Base-by-base conservation (phyloP, 2,113 vertebrate species). In the Alligator sinensis region DNA sequence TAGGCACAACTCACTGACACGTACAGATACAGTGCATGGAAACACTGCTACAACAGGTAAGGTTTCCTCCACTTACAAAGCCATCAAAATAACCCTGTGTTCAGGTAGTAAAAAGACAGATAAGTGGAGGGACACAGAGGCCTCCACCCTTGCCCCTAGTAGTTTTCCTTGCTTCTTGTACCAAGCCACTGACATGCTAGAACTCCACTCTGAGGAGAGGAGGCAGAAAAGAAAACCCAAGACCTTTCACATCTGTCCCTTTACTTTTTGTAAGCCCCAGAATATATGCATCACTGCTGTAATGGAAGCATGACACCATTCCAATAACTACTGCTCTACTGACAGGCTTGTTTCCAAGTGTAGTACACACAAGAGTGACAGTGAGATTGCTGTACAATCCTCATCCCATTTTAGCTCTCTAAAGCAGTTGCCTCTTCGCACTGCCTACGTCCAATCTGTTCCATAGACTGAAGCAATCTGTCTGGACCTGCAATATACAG, bases 1-100 rank as follows among this genome's bases (percentile, higher is more conserved):
- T 9, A 47, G 47, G 47, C 47, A 47, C 7, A 47, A 47, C 47
- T 47, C 47, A 47, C 47, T 3, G 47, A 47, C 47, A 47, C 47
- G 9, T 47, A 47, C 47, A 47, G 47, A 9, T 47, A 47, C 47
- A 47, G 47, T 47, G 47, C 47, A 47, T 9, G 47, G 9, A 47
- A 7, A 47, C 47, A 47, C 7, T 47, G 47, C 47, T 47, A 13
- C 1, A 59, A 2, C 77, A 18, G 17, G 25, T 2, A 0, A 2
- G 55, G 18, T 3, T 34, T 82, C n/a, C 62, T 59, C 10, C 17
- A 76, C 77, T 64, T 28, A 74, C 74, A 54, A 1, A 0, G 11
- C 3, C 0, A 0, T 1, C 47, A 47, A 47, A 47, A 47, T 47
- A 47, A 47, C 47, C 47, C 47, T 9, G 47, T 9, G 47, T 47